Evolutionary conservation across 2,888 invertebrate species (phyloP), one percentile per base, ranked within the genome.

Genomic region (Eristalinus aeneus): DNA sequence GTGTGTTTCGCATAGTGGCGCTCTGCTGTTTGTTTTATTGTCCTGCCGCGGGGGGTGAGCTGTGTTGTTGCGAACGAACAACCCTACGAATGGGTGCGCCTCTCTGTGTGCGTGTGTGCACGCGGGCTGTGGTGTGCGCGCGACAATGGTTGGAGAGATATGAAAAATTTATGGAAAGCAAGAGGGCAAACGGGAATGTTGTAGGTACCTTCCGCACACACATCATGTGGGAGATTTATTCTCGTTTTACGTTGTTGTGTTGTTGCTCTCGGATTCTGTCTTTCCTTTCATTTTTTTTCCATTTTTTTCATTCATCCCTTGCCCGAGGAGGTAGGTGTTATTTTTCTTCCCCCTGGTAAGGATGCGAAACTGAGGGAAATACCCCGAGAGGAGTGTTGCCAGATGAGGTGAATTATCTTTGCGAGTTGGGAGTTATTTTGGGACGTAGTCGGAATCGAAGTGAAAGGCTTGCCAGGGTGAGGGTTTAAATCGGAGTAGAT

Each of bases 191-290:
- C 46, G 46, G 46, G 16, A 46, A 46, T 16, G 46, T 46, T 16
- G 16, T 46, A 46, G 46, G 46, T 46, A 46, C 46, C 74, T 74
- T 63, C 73, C 73, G 46, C 46, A 46, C 46, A 34, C 34, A 46
- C 82, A 65, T 84, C 84, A 84, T 84, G 75, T 79, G 75, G 84
- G 84, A 84, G 84, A 84, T 79, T 78, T 78, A n/a, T 16, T 53
- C 12, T 65, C 22, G 54, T 39, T 76, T 34, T 53, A 71, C 27
- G 27, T 27, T 27, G 2, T 27, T 27, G 27, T 27, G 27, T 27
- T 27, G 27, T 27, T 27, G 27, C 2, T 27, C 5, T 27, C 5
- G 27, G 27, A 27, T 27, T 27, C 27, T 27, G n/a, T n/a, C n/a
- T n/a, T n/a, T n/a, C n/a, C 27, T n/a, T 16, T 46, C 3, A 8